phyloP scores from a whole-genome alignment of 2,888 invertebrate genomes.

The Laspeyria flexula region DNA sequence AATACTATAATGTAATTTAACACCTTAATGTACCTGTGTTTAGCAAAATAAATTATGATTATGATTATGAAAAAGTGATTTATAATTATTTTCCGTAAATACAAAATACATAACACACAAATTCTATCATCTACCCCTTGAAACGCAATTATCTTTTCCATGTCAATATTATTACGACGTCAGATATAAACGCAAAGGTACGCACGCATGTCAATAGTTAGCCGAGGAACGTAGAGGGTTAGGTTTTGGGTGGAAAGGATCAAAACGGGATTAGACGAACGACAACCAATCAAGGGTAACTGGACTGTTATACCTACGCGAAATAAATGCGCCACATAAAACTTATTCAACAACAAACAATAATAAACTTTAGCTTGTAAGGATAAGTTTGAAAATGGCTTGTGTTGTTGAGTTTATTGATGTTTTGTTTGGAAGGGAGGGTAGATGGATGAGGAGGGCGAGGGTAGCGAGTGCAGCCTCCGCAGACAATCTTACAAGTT shows the following conservation, averaged over 20 bases:
- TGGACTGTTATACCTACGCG: conserved; percentile 86
- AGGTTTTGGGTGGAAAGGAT: conserved; percentile 88
- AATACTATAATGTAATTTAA: too few relatives aligned
- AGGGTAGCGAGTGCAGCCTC: conserved; percentile 81
- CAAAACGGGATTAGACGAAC: conserved; percentile 90
- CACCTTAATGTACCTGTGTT: too few relatives aligned
- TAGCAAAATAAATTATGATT: too few relatives aligned
- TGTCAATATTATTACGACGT: conserved; percentile 50
- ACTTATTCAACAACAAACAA: conserved; percentile 59
- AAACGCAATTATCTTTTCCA: conserved; percentile 37
- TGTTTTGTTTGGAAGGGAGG: conserved; percentile 85
- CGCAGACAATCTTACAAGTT: conserved; percentile 86
- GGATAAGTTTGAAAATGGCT: conserved; percentile 52
- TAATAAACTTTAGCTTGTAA: conserved; percentile 45
- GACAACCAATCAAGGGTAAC: conserved; percentile 90
- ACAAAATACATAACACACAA: not conserved
- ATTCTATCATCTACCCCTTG: conserved; percentile 8
- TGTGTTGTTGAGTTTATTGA: conserved; percentile 75
- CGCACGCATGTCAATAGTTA: conserved; percentile 83
- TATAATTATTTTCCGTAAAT: not conserved
- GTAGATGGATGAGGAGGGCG: conserved; percentile 79
- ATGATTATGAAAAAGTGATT: too few relatives aligned
- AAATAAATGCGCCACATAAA: conserved; percentile 86
- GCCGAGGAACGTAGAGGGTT: conserved; percentile 83
- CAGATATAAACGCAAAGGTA: conserved; percentile 69